phyloP scores from a whole-genome alignment of 2,113 vertebrate species.

The Dinomys branickii region DNA sequence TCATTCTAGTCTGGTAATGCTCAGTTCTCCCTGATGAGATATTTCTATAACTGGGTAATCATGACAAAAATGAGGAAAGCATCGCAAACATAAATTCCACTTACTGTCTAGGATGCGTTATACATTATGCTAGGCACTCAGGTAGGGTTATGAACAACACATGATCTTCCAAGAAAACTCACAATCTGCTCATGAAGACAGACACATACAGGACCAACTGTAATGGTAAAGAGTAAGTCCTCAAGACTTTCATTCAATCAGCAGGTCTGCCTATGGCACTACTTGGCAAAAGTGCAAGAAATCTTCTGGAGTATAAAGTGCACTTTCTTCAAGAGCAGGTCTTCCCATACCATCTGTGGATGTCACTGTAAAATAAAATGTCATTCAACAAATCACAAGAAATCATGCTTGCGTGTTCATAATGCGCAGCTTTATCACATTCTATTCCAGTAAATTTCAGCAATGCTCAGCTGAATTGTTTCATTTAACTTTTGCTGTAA shows the following conservation, averaged over 20 bases:
- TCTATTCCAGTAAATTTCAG: slow-evolving; percentile 56
- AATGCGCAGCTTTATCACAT: slow-evolving; percentile 11
- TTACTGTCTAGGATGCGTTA: neutral
- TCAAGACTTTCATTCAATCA: neutral
- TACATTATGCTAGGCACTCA: neutral
- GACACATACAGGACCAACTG: neutral
- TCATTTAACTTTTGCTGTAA: slow-evolving; percentile 76
- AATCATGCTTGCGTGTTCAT: slow-evolving; percentile 30
- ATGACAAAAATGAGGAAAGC: neutral
- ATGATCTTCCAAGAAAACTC: neutral
- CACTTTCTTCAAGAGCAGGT: neutral
- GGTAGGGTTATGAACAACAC: neutral
- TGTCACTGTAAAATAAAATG: slow-evolving; percentile 45
- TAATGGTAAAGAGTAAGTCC: neutral
- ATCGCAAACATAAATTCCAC: neutral
- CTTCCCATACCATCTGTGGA: neutral
- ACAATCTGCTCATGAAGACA: neutral
- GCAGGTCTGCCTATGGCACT: neutral
- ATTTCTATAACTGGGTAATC: neutral
- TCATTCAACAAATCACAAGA: slow-evolving; percentile 41
- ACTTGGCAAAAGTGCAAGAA: slow-evolving; percentile 4
- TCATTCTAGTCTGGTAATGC: neutral
- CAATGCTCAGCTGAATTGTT: slow-evolving; percentile 57
- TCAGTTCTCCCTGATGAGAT: neutral
- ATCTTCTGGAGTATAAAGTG: slow-evolving; percentile 17